Evolutionary conservation across 2,797 vertebrate species (phyloP).

Genomic region (Epinephelus malabaricus): DNA sequence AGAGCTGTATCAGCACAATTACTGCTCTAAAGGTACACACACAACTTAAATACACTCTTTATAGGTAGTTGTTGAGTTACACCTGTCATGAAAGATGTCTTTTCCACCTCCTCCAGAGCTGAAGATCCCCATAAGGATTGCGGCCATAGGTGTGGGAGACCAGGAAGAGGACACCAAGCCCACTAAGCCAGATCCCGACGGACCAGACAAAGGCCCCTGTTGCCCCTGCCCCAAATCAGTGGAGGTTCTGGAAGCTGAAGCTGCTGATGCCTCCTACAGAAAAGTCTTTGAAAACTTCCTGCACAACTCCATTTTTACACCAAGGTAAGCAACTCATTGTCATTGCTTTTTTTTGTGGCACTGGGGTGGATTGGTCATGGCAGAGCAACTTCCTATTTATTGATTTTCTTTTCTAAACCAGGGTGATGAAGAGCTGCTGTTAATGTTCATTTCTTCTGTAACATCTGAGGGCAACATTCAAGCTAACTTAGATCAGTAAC

Average conservation of each 20-base stretch:
- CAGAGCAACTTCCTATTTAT: neutral
- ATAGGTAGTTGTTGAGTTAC: neutral
- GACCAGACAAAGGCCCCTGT: slow-evolving; percentile 90
- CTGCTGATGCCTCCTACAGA: slow-evolving; percentile 93
- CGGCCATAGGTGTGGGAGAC: slow-evolving; percentile 91
- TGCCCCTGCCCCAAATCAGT: slow-evolving; percentile 95
- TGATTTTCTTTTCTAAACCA: neutral
- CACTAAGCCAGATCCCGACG: slow-evolving; percentile 89
- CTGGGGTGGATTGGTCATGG: neutral
- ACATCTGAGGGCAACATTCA: neutral
- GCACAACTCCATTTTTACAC: slow-evolving; percentile 97
- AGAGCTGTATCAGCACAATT: slow-evolving; percentile 96
- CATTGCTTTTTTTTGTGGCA: neutral
- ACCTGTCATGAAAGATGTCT: neutral
- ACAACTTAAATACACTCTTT: slow-evolving; percentile 12
- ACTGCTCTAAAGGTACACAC: slow-evolving; percentile 95
- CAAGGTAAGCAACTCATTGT: slow-evolving; percentile 84
- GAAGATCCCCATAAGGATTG: slow-evolving; percentile 94
- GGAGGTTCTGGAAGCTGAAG: slow-evolving; percentile 92
- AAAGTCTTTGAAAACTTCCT: slow-evolving; percentile 99
- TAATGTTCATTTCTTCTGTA: neutral
- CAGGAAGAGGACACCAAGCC: slow-evolving; percentile 91
- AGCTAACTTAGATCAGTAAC: neutral
- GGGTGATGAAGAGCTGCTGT: neutral
- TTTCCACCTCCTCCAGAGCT: slow-evolving; percentile 82